Evolutionary conservation across 2,113 vertebrate genomes (phyloP), one percentile per base, ranked within the genome.

Genomic region (Ptilonorhynchus violaceus): DNA sequence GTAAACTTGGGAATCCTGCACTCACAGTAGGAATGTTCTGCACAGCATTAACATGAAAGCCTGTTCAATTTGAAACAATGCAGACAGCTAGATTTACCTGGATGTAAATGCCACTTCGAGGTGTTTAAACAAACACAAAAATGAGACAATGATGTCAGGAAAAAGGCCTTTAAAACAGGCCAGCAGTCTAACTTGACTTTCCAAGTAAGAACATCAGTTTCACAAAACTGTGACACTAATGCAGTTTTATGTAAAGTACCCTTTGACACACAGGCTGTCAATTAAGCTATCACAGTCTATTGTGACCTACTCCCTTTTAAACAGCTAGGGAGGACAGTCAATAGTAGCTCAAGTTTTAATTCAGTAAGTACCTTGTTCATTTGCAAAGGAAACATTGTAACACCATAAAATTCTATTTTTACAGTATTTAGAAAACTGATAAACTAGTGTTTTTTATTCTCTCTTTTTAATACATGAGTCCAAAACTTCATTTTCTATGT

Each of bases 101-200:
- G 95, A 97, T 94, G 95, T 74, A 97, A 97, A 94, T 93, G 82
- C 74, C 94, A 92, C 89, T 97, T 97, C 88, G 86, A 88, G 70
- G 91, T 94, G 86, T 95, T 96, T 95, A 92, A 92, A 96, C 88
- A 93, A 96, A 96, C 95, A 98, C 95, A 98, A 95, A 97, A 97
- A 97, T 86, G 91, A 93, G 72, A 93, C 82, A 68, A 94, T 66
- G 74, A 97, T 76, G 85, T 96, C 91, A 96, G 94, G 85, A 98
- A 97, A 96, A 95, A 93, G 84, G 98, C 98, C 98, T 98, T 97
- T 98, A 98, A 98, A 98, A 98, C 98, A 98, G 98, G 97, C 98
- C 97, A 88, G 69, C 64, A 91, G 94, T 97, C 96, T 95, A 98
- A 98, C 82, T 97, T 98, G 97, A 98, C 90, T 98, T 97, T 97